Conservation (phyloP, 2,888 invertebrate genomes). For the Cotesia congregata region DNA sequence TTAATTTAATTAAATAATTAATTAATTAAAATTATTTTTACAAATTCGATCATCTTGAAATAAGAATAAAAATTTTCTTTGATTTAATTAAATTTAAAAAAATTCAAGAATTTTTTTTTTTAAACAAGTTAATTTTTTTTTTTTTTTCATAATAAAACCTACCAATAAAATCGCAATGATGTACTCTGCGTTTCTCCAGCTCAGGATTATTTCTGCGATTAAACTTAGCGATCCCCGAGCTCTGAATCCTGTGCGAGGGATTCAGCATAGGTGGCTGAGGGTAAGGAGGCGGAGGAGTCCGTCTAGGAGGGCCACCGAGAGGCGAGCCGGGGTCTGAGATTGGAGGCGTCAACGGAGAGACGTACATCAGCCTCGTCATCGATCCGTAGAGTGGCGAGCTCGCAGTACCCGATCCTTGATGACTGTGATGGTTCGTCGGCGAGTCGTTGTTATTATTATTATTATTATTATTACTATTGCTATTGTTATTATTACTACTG, state of each 20-base stretch:
- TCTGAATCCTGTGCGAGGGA: slow-evolving; percentile 62
- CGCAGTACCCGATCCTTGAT: slow-evolving; percentile 63
- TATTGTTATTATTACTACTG: slow-evolving; percentile 49
- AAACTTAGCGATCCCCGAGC: slow-evolving; percentile 75
- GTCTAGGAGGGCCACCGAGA: slow-evolving; percentile 75
- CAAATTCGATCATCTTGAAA: no score
- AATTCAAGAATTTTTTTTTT: no score
- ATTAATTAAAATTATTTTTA: no score
- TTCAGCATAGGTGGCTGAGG: slow-evolving; percentile 73
- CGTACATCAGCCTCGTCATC: slow-evolving; percentile 80
- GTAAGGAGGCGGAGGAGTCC: slow-evolving; percentile 85
- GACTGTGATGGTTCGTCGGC: slow-evolving; percentile 57
- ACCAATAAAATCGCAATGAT: slow-evolving; percentile 97
- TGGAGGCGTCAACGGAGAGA: slow-evolving; percentile 88
- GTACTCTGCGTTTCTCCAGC: slow-evolving; percentile 93
- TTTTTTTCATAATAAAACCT: slow-evolving; percentile 58
- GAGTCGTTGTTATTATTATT: slow-evolving; percentile 44
- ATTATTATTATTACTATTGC: slow-evolving; percentile 58
- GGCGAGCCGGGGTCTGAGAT: slow-evolving; percentile 91
- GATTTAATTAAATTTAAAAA: no score
- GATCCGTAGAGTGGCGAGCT: slow-evolving; percentile 72
- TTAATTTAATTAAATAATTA: no score
- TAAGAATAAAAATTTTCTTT: no score
- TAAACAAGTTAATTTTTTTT: no score
- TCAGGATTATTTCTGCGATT: slow-evolving; percentile 97